Base-by-base conservation (phyloP, 2,113 vertebrate species). In the Poeciliopsis prolifica region DNA sequence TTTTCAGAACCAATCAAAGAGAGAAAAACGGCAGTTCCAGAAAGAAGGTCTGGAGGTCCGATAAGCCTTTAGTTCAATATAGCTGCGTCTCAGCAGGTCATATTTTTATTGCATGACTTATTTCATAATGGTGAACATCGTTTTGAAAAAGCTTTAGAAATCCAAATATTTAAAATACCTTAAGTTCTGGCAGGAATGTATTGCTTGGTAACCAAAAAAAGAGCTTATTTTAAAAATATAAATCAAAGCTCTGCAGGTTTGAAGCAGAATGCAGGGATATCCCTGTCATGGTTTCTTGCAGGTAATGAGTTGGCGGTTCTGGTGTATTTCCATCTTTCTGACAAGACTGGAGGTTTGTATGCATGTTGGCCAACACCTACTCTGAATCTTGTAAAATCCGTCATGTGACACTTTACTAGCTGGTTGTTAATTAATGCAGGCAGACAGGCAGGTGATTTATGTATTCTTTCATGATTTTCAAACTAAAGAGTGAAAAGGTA, bases 331-430 rank as follows among this genome's bases (percentile, higher is more conserved):
- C 84, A 84, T 84, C 80, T 88, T 80, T 74, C 78, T 81, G 90
- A 90, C 84, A 89, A 78, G 79, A 90, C 77, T 37, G 68, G 76
- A 90, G 71, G 82, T 86, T 88, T 89, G 83, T 90, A 84, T 90
- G 78, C 77, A 81, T 54, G 68, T 85, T 90, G 90, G 90, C 92
- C 89, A 80, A 92, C 91, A 92, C 85, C 84, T 85, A 80, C 77
- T 69, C 79, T 81, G 80, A 88, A 89, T 76, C 91, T 90, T 85
- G 90, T 92, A 86, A 93, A 92, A 89, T 85, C 80, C 79, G 74
- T 83, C 42, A 58, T 85, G 88, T 88, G 77, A 89, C 81, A 87
- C 75, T 65, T 78, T 30, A 67, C 80, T 75, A 79, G 79, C 80
- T 85, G 89, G 83, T 91, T 82, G 80, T 93, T 90, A 92, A 91